Evolutionary conservation across 2,113 vertebrate species (phyloP).

Genomic region (Pachypanchax playfairii): DNA sequence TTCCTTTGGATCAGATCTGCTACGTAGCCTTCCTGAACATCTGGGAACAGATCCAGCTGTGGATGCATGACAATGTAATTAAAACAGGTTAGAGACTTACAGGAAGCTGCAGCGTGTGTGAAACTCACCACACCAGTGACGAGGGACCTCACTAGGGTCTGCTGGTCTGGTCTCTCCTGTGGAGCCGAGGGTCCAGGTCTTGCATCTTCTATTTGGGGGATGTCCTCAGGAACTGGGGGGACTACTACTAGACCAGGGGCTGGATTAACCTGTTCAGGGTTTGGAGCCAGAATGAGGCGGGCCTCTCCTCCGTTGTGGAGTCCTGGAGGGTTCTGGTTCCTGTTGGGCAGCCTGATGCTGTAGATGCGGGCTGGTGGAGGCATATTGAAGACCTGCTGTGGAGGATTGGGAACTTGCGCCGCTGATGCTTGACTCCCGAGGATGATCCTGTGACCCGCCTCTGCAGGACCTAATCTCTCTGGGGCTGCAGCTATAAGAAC

Average conservation of each 20-base stretch:
- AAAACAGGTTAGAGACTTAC: background rate
- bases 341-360: slow-evolving; percentile 18
- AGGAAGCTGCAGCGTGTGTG: background rate
- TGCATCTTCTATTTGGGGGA: slow-evolving; percentile 67
- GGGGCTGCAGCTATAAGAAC: slow-evolving; percentile 76
- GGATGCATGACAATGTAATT: slow-evolving; percentile 9
- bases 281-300: slow-evolving; percentile 21
- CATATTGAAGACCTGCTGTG: slow-evolving; percentile 11
- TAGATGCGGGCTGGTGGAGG: slow-evolving; percentile 1
- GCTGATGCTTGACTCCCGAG: slow-evolving; percentile 65
- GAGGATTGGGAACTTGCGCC: slow-evolving; percentile 34
- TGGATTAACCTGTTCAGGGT: slow-evolving; percentile 36
- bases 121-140: slow-evolving; percentile 78
- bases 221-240: slow-evolving; percentile 54
- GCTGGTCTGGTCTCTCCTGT: slow-evolving; percentile 44
- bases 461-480: slow-evolving; percentile 69
- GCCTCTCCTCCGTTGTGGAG: slow-evolving; percentile 32
- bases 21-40: slow-evolving; percentile 79
- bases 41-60: slow-evolving; percentile 82
- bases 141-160: slow-evolving; percentile 49
- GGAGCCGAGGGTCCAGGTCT: slow-evolving; percentile 77
- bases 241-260: slow-evolving; percentile 15
- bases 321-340: slow-evolving; percentile 23
- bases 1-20: slow-evolving; percentile 79
- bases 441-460: slow-evolving; percentile 69